Evolutionary conservation across 2,113 vertebrate species (phyloP).

Genomic region (Hippoglossus stenolepis): DNA sequence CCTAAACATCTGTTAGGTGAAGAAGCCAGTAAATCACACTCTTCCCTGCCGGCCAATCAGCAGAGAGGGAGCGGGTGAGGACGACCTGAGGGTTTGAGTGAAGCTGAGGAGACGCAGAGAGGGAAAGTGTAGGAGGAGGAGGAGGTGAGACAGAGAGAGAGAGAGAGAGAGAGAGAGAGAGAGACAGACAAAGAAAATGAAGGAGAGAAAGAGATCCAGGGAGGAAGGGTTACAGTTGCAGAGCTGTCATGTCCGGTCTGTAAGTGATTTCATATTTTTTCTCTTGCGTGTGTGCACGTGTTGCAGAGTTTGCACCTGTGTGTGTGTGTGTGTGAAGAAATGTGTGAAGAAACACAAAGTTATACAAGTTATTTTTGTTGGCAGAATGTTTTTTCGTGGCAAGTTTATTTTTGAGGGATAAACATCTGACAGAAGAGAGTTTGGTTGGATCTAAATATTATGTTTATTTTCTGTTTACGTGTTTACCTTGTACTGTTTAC

Average conservation of each 20-base stretch:
- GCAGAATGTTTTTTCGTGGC: neutral
- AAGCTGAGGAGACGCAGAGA: constrained; percentile 53
- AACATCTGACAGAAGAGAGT: neutral
- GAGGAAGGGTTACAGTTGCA: constrained; percentile 61
- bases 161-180: constrained; percentile 31
- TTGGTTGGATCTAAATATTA: neutral
- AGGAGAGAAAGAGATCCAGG: constrained; percentile 72
- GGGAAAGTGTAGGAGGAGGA: constrained; percentile 50
- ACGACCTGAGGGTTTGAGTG: constrained; percentile 35
- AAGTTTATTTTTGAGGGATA: constrained; percentile 1
- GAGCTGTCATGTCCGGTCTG: constrained; percentile 63
- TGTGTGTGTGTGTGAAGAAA: constrained; percentile 13
- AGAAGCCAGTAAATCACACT: constrained; percentile 70
- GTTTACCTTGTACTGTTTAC: too few species aligned
- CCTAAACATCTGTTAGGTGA: constrained; percentile 73
- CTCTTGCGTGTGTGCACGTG: constrained; percentile 3
- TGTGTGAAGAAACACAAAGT: constrained; percentile 19
- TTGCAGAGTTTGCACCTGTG: constrained; percentile 10
- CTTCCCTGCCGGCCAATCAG: constrained; percentile 68
- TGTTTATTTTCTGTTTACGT: too few species aligned
- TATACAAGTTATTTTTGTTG: neutral
- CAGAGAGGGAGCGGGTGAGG: constrained; percentile 44
- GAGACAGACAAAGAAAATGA: constrained; percentile 56
- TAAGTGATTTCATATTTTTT: constrained; percentile 59
- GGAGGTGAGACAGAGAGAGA: constrained; percentile 32